Percentiles rank a stretch among this genome's conserved stretches.
phyloP scores from a whole-genome alignment of 23 tunicate species.

The Ciona savignyi region DNA sequence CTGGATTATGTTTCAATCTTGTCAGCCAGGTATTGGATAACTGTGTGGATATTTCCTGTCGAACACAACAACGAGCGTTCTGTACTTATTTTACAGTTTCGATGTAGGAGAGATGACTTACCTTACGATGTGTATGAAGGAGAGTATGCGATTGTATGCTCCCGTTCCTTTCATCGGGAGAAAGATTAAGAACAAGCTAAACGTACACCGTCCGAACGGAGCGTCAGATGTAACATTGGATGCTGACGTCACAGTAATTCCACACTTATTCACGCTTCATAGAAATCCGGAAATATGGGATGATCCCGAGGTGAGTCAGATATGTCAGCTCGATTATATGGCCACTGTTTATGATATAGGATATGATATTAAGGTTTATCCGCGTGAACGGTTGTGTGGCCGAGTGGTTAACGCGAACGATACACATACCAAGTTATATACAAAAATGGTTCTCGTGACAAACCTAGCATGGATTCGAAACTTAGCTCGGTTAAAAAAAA shows the following conservation, averaged over 20 bases:
- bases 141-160: constrained; percentile 58
- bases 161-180: constrained; percentile 28
- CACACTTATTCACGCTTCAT: background rate
- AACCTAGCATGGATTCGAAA: too few relatives aligned
- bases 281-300: constrained; percentile 5
- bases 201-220: background rate
- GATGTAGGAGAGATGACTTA: constrained; percentile 32
- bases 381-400: too few relatives aligned
- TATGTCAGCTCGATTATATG: background rate
- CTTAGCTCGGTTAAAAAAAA: too few relatives aligned
- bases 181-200: background rate
- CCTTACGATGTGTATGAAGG: constrained; percentile 49
- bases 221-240: background rate
- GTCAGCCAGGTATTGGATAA: too few relatives aligned
- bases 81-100: constrained; percentile 21
- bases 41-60: too few relatives aligned
- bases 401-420: too few relatives aligned
- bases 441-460: too few relatives aligned
- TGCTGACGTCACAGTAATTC: background rate
- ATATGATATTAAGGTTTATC: too few relatives aligned
- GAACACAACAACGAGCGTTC: too few relatives aligned
- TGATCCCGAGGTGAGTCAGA: constrained; percentile 4
- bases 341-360: background rate
- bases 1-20: too few relatives aligned
- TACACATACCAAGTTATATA: too few relatives aligned